phyloP scores from a whole-genome alignment of 2,888 invertebrate genomes.

The Agelastica alni region DNA sequence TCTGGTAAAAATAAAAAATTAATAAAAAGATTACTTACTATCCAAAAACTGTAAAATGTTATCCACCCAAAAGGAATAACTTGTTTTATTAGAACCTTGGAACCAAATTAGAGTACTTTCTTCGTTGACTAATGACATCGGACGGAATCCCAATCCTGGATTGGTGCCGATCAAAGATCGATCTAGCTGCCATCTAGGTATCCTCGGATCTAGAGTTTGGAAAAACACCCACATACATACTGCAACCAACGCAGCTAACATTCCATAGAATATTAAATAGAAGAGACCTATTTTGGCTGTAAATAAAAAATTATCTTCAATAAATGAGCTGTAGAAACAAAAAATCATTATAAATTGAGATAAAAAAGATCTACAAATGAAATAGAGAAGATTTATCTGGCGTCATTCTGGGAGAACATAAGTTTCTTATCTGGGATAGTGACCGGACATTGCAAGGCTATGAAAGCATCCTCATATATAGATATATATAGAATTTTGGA shows the following conservation, averaged over 20 bases:
- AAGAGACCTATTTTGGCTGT: constrained; percentile 93
- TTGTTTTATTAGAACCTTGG: constrained; percentile 76
- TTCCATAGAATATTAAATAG: constrained; percentile 91
- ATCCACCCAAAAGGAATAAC: constrained; percentile 79
- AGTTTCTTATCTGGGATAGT: too few species aligned
- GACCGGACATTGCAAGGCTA: too few species aligned
- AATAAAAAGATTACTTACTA: constrained; percentile 63
- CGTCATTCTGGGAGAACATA: too few species aligned
- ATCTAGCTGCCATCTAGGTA: constrained; percentile 87
- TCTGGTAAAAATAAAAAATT: too few species aligned
- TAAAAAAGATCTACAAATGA: too few species aligned
- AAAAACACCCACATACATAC: constrained; percentile 95
- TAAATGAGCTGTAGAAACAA: too few species aligned
- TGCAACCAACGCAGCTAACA: constrained; percentile 88
- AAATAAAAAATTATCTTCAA: too few species aligned
- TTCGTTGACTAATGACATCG: constrained; percentile 84
- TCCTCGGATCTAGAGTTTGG: constrained; percentile 84
- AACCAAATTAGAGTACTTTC: constrained; percentile 97
- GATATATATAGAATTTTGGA: too few species aligned
- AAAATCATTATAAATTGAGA: too few species aligned
- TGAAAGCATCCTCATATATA: too few species aligned
- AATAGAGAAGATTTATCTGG: too few species aligned
- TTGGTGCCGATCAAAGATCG: constrained; percentile 90
- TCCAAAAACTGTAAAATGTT: constrained; percentile 75
- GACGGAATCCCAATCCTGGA: constrained; percentile 95